Base-by-base conservation (phyloP, 2,797 vertebrate genomes). In the Chiloscyllium punctatum region DNA sequence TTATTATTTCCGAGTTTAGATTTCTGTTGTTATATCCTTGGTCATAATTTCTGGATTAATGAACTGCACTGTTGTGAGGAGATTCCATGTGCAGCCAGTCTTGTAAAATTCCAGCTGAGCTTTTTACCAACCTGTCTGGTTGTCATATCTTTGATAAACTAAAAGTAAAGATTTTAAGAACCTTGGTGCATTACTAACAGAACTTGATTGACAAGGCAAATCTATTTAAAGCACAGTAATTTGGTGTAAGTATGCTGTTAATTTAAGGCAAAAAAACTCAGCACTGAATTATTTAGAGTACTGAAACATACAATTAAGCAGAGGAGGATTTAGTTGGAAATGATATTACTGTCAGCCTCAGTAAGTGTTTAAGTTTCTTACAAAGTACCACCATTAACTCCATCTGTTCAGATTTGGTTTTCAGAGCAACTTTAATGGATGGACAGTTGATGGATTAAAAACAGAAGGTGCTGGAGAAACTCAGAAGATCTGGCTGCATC, bases 121-220 rank as follows among this genome's bases (percentile, higher is more conserved):
- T 66, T 91, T 62, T 91, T 37, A 33, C 6, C 37, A 68, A 91
- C 88, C 88, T 91, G 57, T 90, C 30, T 90, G 53, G 88, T 90
- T 90, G 88, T 90, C 88, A 90, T 66, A 88, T 91, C 53, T 88
- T 91, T 91, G 88, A 18, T 91, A 33, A 66, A 91, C n/a, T 66
- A 91, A 66, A 68, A 91, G 33, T 66, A 91, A 62, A 91, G 33
- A 66, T 66, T n/a, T 91, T 91, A 91, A 91, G 57, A 91, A 91
- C 57, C 30, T 23, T 16, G 11, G 13, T 27, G 51, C 86, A 88
- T 57, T 57, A 91, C 87, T 66, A 66, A 66, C 57, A 66, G 30
- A 7, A 66, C 30, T 15, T 91, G 88, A 91, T 91, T 33, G 57
- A 66, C 88, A n/a, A 16, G 57, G 8, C 21, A 30, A n/a, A n/a